Conservation (phyloP, 2,113 vertebrate genomes). For the Atrichornis clamosus region DNA sequence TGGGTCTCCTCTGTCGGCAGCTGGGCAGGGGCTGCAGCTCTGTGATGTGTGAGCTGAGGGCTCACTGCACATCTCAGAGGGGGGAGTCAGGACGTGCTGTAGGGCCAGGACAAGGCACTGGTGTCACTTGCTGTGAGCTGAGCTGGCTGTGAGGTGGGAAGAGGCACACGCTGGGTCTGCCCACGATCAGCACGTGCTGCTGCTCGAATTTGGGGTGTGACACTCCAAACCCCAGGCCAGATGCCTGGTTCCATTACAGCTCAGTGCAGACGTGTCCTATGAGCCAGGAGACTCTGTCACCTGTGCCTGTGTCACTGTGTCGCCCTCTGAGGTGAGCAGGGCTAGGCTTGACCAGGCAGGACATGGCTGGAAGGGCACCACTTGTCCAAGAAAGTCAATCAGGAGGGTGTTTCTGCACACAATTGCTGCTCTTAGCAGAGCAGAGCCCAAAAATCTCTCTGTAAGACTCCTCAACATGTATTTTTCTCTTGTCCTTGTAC, state of each 20-base stretch:
- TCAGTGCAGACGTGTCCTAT: neutral
- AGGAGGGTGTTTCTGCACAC: neutral
- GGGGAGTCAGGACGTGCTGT: neutral
- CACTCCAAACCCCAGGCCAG: neutral
- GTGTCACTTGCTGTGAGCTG: neutral
- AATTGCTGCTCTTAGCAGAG: neutral
- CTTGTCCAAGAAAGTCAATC: constrained; percentile 5
- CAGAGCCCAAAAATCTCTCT: neutral
- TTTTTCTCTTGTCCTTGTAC: neutral
- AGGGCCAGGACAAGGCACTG: neutral
- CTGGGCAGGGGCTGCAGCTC: neutral
- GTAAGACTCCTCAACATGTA: neutral
- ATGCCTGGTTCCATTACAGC: neutral
- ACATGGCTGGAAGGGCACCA: neutral
- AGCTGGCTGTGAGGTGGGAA: neutral
- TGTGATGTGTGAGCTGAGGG: neutral
- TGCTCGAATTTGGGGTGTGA: neutral
- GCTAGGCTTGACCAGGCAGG: neutral
- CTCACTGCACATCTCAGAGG: neutral
- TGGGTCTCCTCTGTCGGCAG: neutral
- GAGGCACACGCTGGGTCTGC: neutral
- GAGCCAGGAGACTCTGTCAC: neutral
- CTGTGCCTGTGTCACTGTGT: neutral
- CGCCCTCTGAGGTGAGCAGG: neutral
- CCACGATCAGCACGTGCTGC: neutral